A percentile compares a stretch with the other conserved stretches of the same genome.
phyloP scores from a whole-genome alignment of 1,140 invertebrate genomes.

The Cheumatopsyche charites region DNA sequence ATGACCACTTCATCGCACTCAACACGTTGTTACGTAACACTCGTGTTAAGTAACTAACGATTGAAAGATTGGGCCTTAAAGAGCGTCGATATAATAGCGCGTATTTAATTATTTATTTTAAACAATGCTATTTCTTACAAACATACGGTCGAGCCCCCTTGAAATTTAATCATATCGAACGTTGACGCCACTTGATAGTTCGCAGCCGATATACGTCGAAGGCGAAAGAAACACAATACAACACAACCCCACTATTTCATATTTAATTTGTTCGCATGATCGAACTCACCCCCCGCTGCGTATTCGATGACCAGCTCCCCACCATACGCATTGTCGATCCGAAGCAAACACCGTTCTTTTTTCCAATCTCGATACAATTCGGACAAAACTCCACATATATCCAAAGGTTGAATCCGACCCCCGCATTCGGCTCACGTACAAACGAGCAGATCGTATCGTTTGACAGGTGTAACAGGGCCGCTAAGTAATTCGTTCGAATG shows the following conservation, averaged over 20 bases:
- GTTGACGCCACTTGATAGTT: slow-evolving; percentile 27
- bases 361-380: neutral
- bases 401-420: neutral
- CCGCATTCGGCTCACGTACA: slow-evolving; percentile 15
- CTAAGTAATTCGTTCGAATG: neutral
- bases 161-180: slow-evolving; percentile 12
- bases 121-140: neutral
- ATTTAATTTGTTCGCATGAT: slow-evolving; percentile 28
- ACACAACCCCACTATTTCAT: slow-evolving; percentile 30
- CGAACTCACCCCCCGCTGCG: slow-evolving; percentile 3
- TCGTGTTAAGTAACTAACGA: no score
- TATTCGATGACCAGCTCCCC: slow-evolving; percentile 15
- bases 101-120: no score
- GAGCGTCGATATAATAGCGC: no score
- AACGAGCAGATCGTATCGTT: slow-evolving; percentile 1
- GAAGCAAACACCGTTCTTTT: neutral
- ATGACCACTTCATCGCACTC: no score
- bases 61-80: no score
- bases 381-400: neutral
- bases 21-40: no score
- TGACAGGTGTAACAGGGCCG: slow-evolving; percentile 12
- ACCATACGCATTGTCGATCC: neutral
- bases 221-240: slow-evolving; percentile 17
- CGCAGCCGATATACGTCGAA: slow-evolving; percentile 3
- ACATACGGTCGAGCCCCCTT: slow-evolving; percentile 19